These are phyloP conservation scores for Frieseomelitta varia DNA, from an alignment of 1,140 invertebrate species.

Conservation along the genomic window DNA sequence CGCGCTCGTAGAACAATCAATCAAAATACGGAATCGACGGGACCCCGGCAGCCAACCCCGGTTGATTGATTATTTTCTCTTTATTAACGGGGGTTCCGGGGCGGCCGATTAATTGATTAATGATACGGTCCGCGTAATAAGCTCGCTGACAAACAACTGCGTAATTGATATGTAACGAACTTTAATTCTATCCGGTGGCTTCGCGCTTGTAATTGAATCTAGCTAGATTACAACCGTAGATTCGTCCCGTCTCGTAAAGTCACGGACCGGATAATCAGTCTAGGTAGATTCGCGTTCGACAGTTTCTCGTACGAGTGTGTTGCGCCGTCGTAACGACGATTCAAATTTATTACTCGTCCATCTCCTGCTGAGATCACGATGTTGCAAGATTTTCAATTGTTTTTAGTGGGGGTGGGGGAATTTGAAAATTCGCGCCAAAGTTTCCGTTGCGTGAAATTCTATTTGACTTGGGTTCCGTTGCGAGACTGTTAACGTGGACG, in stretches of 20 bases:
- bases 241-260: not conserved
- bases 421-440: not conserved
- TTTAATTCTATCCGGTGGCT: not conserved
- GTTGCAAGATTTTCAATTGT: too few relatives aligned
- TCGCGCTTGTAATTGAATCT: not conserved
- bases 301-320: not conserved
- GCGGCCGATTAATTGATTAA: conserved; percentile 42
- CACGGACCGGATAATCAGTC: not conserved
- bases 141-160: conserved; percentile 9
- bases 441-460: not conserved
- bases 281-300: not conserved
- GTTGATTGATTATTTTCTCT: conserved; percentile 51
- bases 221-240: not conserved
- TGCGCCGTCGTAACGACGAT: too few relatives aligned
- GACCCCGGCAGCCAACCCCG: not conserved
- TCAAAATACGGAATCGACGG: conserved; percentile 44
- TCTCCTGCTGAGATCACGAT: too few relatives aligned
- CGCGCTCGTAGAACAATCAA: conserved; percentile 42
- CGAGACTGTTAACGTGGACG: conserved; percentile 16
- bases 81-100: conserved; percentile 28
- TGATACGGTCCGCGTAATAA: conserved; percentile 33
- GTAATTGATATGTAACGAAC: conserved; percentile 23
- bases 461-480: conserved; percentile 14
- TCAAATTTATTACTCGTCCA: too few relatives aligned
- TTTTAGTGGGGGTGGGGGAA: not conserved